Evolutionary conservation across 1,140 invertebrate species (phyloP), one percentile per base, ranked within the genome.

Genomic region (Lithobius niger): DNA sequence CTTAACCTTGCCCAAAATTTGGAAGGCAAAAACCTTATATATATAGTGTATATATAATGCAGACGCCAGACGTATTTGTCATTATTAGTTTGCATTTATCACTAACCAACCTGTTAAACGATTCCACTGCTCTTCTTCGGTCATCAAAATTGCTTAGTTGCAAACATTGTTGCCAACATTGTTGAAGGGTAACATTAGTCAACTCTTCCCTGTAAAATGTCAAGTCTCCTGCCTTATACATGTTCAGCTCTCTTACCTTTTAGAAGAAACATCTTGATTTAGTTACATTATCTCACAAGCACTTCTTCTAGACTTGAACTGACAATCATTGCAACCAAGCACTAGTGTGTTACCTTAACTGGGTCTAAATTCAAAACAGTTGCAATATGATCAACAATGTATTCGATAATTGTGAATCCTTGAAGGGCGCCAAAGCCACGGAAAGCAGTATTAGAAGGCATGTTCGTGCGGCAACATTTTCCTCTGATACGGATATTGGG

Each of bases 361-460:
- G 76, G 63, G 65, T 82, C 78, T 49, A 79, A 77, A 0, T 77
- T 74, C 16, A 90, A 68, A 61, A 77, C 78, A 44, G 79, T 75
- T 2, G 89, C 87, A 19, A 93, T 76, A 60, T 87, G 79, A 47
- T 81, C 73, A 22, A 90, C 76, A 40, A 90, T 82, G 58, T 76
- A 80, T 72, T 95, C 90, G 0, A 77, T 81, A 1, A 80, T 75
- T 65, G 89, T 83, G 87, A 92, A 92, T 26, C 83, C 88, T 60
- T 93, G 89, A 0, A 89, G 89, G 0, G 82, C 88, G 15, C 89
- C 88, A 66, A 92, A 93, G 16, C 88, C 89, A 60, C 89, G 71
- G 63, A 92, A 94, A 3, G 90, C 90, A 0, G 90, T 94, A 63
- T 92, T 93, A 0, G 88, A 88, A 0, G 86, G 80, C 21, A 91